phyloP scores from a whole-genome alignment of 2,888 invertebrate species.

The Zele albiditarsus region DNA sequence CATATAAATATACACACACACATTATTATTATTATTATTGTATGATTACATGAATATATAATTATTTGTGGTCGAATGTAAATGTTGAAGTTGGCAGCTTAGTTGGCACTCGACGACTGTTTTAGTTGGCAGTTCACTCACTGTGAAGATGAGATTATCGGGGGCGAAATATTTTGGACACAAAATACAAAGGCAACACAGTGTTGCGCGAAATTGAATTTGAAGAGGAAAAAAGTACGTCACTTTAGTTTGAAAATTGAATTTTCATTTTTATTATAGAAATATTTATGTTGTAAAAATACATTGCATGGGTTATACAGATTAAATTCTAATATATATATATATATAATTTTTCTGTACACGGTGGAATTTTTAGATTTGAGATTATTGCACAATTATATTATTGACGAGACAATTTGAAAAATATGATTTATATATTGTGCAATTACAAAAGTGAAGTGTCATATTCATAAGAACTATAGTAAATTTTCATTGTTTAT shows the following conservation, averaged over 20 bases:
- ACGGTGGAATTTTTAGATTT: no score
- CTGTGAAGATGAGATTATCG: no score
- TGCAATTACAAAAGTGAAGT: no score
- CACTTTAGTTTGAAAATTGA: background rate
- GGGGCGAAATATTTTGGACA: background rate
- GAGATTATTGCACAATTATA: no score
- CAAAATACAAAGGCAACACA: background rate
- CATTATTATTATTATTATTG: background rate
- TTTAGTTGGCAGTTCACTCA: conserved; percentile 3
- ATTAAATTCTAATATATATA: background rate
- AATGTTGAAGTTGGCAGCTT: conserved; percentile 27
- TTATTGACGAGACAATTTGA: no score
- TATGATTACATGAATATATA: background rate
- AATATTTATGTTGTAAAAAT: background rate
- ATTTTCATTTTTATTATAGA: background rate
- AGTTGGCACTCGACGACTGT: background rate
- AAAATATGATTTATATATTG: no score
- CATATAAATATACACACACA: background rate
- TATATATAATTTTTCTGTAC: background rate
- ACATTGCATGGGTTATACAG: background rate
- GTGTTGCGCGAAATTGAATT: background rate
- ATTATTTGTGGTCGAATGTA: background rate
- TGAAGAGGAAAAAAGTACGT: background rate
- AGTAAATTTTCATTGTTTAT: no score
- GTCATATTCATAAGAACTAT: no score